These are phyloP conservation scores for Diplazon laetatorius DNA, from an alignment of 2,888 invertebrate species.

Conservation along the genomic window DNA sequence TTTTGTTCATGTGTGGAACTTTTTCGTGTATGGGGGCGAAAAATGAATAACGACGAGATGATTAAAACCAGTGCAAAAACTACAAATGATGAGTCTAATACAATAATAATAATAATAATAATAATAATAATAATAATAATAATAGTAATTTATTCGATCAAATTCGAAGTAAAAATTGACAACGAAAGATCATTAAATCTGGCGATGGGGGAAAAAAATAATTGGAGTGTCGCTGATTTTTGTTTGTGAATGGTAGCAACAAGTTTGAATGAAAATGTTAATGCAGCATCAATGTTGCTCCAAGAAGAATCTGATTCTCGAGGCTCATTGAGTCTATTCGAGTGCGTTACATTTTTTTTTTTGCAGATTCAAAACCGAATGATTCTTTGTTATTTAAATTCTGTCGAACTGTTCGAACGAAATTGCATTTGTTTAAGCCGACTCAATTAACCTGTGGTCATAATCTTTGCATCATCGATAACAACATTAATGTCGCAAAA, in stretches of 20 bases:
- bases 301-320: not conserved
- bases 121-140: not conserved
- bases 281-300: constrained; percentile 1
- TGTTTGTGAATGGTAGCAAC: not conserved
- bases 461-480: no score
- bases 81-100: not conserved
- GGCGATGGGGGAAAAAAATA: not conserved
- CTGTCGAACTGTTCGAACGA: not conserved
- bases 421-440: not conserved
- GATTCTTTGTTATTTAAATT: not conserved
- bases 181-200: not conserved
- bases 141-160: no score
- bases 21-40: no score
- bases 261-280: not conserved
- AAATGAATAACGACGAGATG: no score
- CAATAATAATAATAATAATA: not conserved
- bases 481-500: no score
- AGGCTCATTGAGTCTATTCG: not conserved
- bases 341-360: not conserved
- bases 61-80: constrained; percentile 6
- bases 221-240: not conserved
- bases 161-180: not conserved
- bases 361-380: constrained; percentile 9
- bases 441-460: no score
- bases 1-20: no score